phyloP scores from a whole-genome alignment of 2,888 invertebrate genomes.

The Coleophora flavipennella region DNA sequence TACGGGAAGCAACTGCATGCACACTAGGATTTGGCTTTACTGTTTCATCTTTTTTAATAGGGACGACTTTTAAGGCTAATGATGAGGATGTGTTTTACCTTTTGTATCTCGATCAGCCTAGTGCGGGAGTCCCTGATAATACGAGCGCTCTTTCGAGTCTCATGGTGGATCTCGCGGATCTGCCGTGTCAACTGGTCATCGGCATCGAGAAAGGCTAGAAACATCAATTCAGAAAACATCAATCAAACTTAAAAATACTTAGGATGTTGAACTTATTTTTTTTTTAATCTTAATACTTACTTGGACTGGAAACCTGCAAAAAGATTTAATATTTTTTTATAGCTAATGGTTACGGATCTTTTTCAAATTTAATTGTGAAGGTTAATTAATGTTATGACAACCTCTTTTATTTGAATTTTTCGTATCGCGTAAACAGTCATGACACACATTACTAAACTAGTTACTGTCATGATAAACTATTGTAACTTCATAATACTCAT shows the following conservation, averaged over 20 bases:
- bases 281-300: constrained; percentile 23
- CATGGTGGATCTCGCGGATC: constrained; percentile 47
- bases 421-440: no score
- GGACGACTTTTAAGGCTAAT: no score
- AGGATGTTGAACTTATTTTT: neutral
- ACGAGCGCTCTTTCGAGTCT: constrained; percentile 45
- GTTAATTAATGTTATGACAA: no score
- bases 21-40: no score
- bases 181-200: constrained; percentile 36
- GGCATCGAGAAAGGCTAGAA: constrained; percentile 11
- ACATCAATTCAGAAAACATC: neutral
- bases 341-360: no score
- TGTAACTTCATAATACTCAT: no score
- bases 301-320: constrained; percentile 35
- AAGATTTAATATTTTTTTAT: constrained; percentile 2
- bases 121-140: constrained; percentile 46
- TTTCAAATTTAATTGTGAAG: no score
- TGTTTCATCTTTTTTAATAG: no score
- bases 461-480: no score
- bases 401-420: no score
- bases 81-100: constrained; percentile 18
- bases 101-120: constrained; percentile 47
- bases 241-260: neutral
- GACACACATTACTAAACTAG: no score
- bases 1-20: no score